Evolutionary conservation across 2,888 invertebrate species (phyloP).

Genomic region (Eupithecia subfuscata): DNA sequence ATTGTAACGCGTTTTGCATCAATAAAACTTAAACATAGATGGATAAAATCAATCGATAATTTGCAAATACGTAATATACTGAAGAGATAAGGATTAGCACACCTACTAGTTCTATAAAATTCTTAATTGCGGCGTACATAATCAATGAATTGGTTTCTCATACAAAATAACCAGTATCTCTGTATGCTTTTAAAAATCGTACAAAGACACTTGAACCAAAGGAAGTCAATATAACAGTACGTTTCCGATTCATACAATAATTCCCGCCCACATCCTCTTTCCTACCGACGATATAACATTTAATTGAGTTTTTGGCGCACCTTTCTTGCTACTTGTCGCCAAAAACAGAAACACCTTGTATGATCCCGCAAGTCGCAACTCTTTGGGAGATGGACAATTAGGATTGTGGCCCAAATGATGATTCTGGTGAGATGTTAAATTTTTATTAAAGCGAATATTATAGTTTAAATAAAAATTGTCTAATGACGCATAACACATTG

Average conservation of each 20-base stretch:
- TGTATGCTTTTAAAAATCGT: conserved; percentile 5
- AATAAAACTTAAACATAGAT: background rate
- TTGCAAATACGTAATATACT: background rate
- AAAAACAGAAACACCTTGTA: conserved; percentile 53
- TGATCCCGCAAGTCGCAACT: conserved; percentile 28
- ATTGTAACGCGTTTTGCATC: background rate
- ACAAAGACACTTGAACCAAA: conserved; percentile 26
- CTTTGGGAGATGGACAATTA: conserved; percentile 31
- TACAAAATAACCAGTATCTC: conserved; percentile 8
- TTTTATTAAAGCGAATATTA: background rate
- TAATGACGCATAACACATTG: background rate
- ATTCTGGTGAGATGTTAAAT: background rate
- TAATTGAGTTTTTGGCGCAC: conserved; percentile 53
- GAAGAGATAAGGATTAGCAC: background rate
- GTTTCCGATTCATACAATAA: conserved; percentile 41
- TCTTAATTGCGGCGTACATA: background rate
- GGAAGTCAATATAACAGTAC: conserved; percentile 41
- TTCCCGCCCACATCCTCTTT: conserved; percentile 48
- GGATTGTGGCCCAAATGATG: conserved; percentile 24
- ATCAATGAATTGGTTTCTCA: background rate
- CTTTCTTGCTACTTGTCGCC: conserved; percentile 69
- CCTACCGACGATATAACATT: conserved; percentile 46
- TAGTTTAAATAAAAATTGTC: no score
- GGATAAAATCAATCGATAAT: background rate
- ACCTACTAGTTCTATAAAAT: background rate